Percentiles rank a stretch among this genome's conserved stretches.
Evolutionary conservation across 2,888 invertebrate species (phyloP).

Genomic region (Cistogaster globosa): DNA sequence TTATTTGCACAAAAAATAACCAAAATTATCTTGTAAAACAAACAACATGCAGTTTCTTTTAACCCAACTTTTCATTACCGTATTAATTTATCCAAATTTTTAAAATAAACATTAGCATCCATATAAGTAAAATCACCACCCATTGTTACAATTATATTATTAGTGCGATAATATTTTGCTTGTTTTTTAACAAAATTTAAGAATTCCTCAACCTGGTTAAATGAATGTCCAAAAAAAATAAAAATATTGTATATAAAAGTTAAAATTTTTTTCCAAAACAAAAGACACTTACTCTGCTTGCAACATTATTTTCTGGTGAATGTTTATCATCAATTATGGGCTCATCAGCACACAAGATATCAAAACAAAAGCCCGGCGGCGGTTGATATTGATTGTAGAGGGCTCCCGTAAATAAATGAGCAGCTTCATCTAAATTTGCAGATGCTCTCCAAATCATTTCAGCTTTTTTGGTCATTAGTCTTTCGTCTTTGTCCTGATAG

Average conservation of each 20-base stretch:
- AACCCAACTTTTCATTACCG: conserved; percentile 78
- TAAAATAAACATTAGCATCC: conserved; percentile 91
- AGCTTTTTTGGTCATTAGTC: conserved; percentile 86
- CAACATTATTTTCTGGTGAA: conserved; percentile 93
- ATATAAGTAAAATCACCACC: conserved; percentile 96
- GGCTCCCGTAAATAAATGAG: conserved; percentile 92
- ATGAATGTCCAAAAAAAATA: conserved; percentile 84
- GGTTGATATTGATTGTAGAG: conserved; percentile 92
- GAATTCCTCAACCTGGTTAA: conserved; percentile 83
- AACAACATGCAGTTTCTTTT: conserved; percentile 44
- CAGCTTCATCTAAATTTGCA: conserved; percentile 86
- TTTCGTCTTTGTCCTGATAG: conserved; percentile 89
- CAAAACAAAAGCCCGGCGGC: conserved; percentile 96
- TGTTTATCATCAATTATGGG: conserved; percentile 93
- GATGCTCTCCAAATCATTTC: conserved; percentile 94
- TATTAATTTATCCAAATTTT: conserved; percentile 93
- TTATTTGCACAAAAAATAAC: background rate
- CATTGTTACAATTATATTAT: conserved; percentile 93
- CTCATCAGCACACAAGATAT: conserved; percentile 91
- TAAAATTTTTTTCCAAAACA: background rate
- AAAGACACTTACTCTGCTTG: conserved; percentile 86
- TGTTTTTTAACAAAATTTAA: conserved; percentile 85
- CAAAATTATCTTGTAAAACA: conserved; percentile 61
- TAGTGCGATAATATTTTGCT: conserved; percentile 86
- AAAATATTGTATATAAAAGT: background rate